Evolutionary conservation across 2,797 vertebrate species (phyloP), one percentile per base, ranked within the genome.

Genomic region (Glossophaga mutica): DNA sequence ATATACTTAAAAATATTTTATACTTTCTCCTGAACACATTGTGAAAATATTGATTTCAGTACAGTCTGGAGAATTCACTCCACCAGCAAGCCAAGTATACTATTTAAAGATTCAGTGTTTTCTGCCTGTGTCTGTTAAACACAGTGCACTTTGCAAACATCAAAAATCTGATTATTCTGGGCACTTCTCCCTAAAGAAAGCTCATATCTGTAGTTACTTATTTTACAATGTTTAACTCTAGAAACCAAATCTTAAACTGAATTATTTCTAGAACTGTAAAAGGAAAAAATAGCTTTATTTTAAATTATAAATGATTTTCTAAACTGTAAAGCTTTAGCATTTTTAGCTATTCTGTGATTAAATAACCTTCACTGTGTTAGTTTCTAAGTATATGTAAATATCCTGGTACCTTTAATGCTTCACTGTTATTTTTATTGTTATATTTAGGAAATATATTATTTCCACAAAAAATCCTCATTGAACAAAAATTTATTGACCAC

Each of bases 71-170:
- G 37, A 67, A 48, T 62, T 87, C 42, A 67, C 84, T 96, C 73
- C 1, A 94, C 34, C 89, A 77, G 0, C 6, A 67, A 68, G 34
- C 39, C 44, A 90, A 73, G 5, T 42, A 29, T 92, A 34, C 6
- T 5, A 81, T 73, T 96, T 93, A 96, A 95, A 59, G 59, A 68
- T n/a, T 77, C 93, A 82, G 57, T 91, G 87, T 95, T 89, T 95
- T 94, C 37, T 71, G 74, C 59, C 88, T 7, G 90, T 94, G 52
- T 95, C 2, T 22, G 42, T 24, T 90, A 42, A 94, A 76, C 26
- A 78, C 22, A 65, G 2, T 59, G 0, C 71, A 44, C 88, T 26
- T 93, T 96, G 6, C 10, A 96, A 76, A 95, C 79, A 67, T 9
- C 11, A 95, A 26, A 95, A 97, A 96, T 90, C 1, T 88, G 18